Evolutionary conservation across 2,888 invertebrate species (phyloP).

Genomic region (Hedya salicella): DNA sequence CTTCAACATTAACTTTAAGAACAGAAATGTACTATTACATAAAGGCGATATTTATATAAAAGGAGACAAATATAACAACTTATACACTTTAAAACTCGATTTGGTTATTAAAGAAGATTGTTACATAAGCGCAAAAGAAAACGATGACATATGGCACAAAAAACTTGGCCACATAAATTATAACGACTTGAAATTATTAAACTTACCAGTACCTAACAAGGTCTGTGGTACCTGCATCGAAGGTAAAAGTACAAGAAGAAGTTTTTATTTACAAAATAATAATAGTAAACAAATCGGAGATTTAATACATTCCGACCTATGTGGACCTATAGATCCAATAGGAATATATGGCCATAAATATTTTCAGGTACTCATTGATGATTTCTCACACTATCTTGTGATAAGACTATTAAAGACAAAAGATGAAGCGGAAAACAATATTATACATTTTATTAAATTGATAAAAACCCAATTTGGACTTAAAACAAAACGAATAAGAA

Average conservation of each 20-base stretch:
- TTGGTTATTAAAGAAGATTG: not conserved
- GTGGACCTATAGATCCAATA: slow-evolving; percentile 2
- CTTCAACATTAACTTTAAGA: too few species aligned
- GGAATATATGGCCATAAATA: slow-evolving; percentile 5
- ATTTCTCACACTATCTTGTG: slow-evolving; percentile 7
- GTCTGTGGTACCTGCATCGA: slow-evolving; percentile 1
- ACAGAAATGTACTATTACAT: too few species aligned
- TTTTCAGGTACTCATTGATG: slow-evolving; percentile 10
- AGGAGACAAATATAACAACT: not conserved
- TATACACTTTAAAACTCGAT: not conserved
- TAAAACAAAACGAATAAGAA: not conserved
- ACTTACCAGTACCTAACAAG: slow-evolving; percentile 10
- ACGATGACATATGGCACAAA: slow-evolving; percentile 6
- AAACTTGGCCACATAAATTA: slow-evolving; percentile 2
- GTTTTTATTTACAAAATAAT: slow-evolving; percentile 5
- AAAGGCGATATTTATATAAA: too few species aligned
- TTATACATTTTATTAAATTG: slow-evolving; percentile 8
- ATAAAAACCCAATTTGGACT: slow-evolving; percentile 7
- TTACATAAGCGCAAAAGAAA: not conserved
- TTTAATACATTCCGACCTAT: slow-evolving; percentile 6
- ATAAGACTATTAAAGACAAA: slow-evolving; percentile 3
- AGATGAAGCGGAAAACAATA: slow-evolving; percentile 17
- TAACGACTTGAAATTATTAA: slow-evolving; percentile 3
- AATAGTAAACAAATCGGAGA: slow-evolving; percentile 11
- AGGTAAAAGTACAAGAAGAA: slow-evolving; percentile 4